Evolutionary conservation across 1,140 invertebrate genomes (phyloP).

Genomic region (Hetaerina americana): DNA sequence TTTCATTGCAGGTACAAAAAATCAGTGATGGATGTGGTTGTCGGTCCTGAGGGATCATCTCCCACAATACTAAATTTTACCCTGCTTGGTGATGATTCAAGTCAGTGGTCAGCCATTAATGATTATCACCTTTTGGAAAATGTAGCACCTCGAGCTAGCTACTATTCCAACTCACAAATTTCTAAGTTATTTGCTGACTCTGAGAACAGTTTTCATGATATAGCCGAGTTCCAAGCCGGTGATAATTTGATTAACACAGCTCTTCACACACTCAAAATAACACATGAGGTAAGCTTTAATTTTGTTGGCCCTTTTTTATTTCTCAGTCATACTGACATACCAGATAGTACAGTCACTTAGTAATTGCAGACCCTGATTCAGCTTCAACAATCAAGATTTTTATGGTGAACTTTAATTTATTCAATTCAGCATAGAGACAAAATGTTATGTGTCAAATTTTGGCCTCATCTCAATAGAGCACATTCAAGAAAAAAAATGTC

Average conservation of each 20-base stretch:
- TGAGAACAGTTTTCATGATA: slow-evolving; percentile 43
- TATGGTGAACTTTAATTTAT: no score
- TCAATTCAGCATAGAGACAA: no score
- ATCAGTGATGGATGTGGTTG: slow-evolving; percentile 41
- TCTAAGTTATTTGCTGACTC: slow-evolving; percentile 45
- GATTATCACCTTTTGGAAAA: slow-evolving; percentile 52
- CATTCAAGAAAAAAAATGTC: no score
- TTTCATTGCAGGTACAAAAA: slow-evolving; percentile 44
- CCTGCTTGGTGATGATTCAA: slow-evolving; percentile 55
- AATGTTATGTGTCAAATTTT: no score
- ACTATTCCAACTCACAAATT: slow-evolving; percentile 50
- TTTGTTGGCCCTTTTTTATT: no score
- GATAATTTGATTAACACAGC: slow-evolving; percentile 42
- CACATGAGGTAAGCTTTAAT: slow-evolving; percentile 43
- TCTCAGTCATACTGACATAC: no score
- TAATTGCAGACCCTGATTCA: no score
- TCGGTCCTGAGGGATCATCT: slow-evolving; percentile 37
- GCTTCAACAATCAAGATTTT: no score
- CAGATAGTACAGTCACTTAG: no score
- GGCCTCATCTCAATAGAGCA: no score
- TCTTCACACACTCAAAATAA: slow-evolving; percentile 50
- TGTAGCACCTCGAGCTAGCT: slow-evolving; percentile 30
- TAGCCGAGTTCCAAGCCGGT: slow-evolving; percentile 46
- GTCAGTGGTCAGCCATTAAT: slow-evolving; percentile 62
- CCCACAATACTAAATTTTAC: slow-evolving; percentile 61